A percentile compares a stretch with the other conserved stretches of the same genome.
Conservation (phyloP, 2,113 vertebrate genomes). For the Callopanchax toddi region DNA sequence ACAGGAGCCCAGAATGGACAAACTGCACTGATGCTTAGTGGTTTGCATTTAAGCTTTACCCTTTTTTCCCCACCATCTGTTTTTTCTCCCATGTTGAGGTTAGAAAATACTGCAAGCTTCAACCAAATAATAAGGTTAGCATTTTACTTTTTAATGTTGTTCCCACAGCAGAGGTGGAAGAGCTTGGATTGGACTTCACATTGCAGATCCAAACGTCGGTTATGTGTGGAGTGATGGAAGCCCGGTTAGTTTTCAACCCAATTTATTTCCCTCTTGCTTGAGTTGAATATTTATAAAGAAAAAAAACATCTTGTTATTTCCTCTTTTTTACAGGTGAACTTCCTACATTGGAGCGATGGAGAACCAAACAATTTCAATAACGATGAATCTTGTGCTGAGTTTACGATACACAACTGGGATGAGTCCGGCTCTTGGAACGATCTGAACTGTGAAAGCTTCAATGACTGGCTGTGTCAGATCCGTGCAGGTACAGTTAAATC, state of each 20-base stretch:
- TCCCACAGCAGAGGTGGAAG: conserved; percentile 26
- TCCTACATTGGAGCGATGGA: conserved; percentile 88
- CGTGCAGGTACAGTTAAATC: conserved; percentile 88
- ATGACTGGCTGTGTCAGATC: conserved; percentile 91
- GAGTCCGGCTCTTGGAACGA: conserved; percentile 83
- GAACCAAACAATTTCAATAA: conserved; percentile 92
- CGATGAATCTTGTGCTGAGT: conserved; percentile 85
- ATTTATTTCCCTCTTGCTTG: neutral
- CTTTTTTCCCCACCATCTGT: too few relatives aligned
- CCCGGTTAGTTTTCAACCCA: conserved; percentile 81
- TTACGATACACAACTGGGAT: conserved; percentile 61
- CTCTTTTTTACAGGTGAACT: conserved; percentile 81
- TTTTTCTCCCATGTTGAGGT: too few relatives aligned
- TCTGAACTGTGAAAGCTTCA: conserved; percentile 83
- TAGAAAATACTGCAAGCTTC: too few relatives aligned
- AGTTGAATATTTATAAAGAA: neutral
- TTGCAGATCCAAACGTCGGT: conserved; percentile 80
- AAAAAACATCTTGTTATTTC: neutral
- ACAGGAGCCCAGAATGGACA: too few relatives aligned
- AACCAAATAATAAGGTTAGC: too few relatives aligned
- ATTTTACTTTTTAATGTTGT: neutral
- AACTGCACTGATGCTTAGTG: too few relatives aligned
- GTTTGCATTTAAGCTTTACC: too few relatives aligned
- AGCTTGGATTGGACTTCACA: conserved; percentile 83
- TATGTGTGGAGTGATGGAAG: conserved; percentile 88